Conservation (phyloP, 2,113 vertebrate species). For the Daphoenositta chrysoptera region DNA sequence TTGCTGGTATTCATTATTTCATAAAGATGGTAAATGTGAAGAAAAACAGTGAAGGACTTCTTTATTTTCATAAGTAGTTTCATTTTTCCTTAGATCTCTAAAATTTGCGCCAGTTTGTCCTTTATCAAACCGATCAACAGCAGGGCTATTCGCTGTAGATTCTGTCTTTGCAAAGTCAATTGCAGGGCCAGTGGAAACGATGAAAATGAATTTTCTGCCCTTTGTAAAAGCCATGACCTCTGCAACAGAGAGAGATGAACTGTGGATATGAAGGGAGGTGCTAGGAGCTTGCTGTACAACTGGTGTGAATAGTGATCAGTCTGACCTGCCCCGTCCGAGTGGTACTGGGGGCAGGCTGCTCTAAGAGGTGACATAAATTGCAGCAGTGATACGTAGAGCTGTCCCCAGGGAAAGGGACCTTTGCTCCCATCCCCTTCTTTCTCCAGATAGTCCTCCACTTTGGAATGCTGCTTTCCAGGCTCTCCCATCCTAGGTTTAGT, state of each 20-base stretch:
- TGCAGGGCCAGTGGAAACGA: neutral
- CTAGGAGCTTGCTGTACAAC: neutral
- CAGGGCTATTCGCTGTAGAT: neutral
- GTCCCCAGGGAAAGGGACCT: neutral
- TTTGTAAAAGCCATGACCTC: neutral
- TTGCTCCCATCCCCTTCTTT: neutral
- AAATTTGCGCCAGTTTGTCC: neutral
- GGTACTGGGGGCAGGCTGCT: neutral
- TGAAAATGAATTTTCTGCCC: neutral
- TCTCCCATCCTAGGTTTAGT: neutral
- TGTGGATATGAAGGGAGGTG: neutral
- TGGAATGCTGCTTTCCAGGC: neutral
- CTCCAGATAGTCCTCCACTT: neutral
- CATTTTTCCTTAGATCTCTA: neutral
- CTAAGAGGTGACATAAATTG: neutral
- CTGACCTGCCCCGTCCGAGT: neutral
- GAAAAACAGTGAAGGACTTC: neutral
- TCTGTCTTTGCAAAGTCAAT: neutral
- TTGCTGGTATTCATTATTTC: neutral
- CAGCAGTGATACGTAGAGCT: neutral
- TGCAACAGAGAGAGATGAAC: neutral
- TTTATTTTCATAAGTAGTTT: neutral
- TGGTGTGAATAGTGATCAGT: neutral
- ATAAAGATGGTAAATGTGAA: neutral
- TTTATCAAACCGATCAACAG: neutral